Conservation (phyloP, 2,113 vertebrate species). For the Prolemur simus region DNA sequence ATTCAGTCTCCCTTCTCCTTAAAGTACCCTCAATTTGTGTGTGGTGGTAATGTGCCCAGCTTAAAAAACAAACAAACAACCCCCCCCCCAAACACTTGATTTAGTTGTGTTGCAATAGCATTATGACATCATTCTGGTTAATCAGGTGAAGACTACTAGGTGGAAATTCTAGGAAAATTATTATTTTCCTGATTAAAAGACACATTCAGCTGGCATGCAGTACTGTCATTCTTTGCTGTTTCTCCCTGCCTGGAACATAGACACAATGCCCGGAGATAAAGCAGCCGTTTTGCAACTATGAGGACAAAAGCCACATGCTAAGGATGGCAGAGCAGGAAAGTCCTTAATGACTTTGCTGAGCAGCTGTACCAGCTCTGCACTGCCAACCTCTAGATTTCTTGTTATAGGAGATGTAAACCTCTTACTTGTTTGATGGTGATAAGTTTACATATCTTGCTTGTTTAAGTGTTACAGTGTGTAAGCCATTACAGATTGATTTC, state of each 20-base stretch:
- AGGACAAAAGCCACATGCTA: constrained; percentile 4
- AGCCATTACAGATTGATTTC: background rate
- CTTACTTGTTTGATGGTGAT: background rate
- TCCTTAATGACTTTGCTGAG: background rate
- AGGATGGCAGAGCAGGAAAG: background rate
- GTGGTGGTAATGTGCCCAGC: background rate
- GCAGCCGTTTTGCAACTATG: constrained; percentile 10
- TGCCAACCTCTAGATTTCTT: background rate
- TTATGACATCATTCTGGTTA: background rate
- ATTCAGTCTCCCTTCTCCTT: background rate
- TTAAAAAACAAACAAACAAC: background rate
- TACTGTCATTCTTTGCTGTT: background rate
- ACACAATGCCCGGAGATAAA: background rate
- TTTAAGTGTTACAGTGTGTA: background rate
- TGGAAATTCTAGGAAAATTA: background rate
- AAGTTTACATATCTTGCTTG: background rate
- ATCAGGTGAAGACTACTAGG: background rate
- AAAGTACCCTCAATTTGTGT: background rate
- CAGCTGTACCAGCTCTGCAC: background rate
- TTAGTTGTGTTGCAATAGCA: background rate
- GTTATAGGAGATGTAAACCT: background rate
- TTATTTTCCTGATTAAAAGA: background rate
- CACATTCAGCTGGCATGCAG: background rate
- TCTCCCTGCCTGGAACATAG: background rate
- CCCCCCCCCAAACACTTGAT: background rate